These are phyloP conservation scores for Drosophila meridiana DNA, from an alignment of 2,888 invertebrate species.

Conservation along the genomic window DNA sequence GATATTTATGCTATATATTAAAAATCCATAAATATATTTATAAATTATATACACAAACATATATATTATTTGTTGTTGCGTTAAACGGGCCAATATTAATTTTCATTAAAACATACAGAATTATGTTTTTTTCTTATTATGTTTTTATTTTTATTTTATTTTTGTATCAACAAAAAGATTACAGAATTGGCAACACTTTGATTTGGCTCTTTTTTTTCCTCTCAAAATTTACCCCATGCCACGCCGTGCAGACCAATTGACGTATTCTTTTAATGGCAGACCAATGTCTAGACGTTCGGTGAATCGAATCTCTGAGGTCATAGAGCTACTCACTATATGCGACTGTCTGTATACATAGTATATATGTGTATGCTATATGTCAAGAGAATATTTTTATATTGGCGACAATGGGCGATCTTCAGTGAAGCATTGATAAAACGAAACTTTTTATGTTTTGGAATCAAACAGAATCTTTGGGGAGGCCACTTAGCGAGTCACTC, in stretches of 20 bases:
- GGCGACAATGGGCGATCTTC: slow-evolving; percentile 22
- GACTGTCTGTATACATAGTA: slow-evolving; percentile 7
- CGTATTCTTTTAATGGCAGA: slow-evolving; percentile 65
- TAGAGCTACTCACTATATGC: slow-evolving; percentile 51
- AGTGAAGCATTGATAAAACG: slow-evolving; percentile 57
- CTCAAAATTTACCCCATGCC: slow-evolving; percentile 42
- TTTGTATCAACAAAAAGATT: slow-evolving; percentile 20
- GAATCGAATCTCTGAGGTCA: slow-evolving; percentile 72
- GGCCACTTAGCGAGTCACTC: slow-evolving; percentile 57
- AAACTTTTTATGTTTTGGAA: slow-evolving; percentile 39
- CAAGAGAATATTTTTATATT: slow-evolving; percentile 16
- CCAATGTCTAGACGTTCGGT: slow-evolving; percentile 69
- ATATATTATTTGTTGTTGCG: not conserved
- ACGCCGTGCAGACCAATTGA: slow-evolving; percentile 56
- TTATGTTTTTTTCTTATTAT: not conserved
- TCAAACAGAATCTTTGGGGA: slow-evolving; percentile 63
- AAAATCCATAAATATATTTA: not conserved
- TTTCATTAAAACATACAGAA: not conserved
- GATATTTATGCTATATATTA: not conserved
- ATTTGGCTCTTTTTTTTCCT: slow-evolving; percentile 17
- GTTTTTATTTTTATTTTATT: not conserved
- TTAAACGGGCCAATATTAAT: not conserved
- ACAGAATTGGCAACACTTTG: slow-evolving; percentile 32
- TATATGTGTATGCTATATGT: not conserved
- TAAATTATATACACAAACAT: not conserved